These are phyloP conservation scores for Pharmacophagus antenor DNA, from an alignment of 2,888 invertebrate genomes.

Conservation along the genomic window DNA sequence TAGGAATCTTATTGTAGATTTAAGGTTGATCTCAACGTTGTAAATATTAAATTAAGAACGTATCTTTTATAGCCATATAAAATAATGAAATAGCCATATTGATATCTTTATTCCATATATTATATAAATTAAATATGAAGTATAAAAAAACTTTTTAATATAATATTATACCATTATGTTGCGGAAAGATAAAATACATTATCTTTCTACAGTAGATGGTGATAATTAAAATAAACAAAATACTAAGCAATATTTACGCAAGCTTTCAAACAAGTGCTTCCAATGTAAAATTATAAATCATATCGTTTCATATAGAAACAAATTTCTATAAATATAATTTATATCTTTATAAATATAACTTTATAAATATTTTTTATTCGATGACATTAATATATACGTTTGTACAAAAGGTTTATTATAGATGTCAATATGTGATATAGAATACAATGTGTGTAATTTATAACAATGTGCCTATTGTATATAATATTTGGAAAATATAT, in stretches of 20 bases:
- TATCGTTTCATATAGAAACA: background rate
- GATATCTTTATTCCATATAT: background rate
- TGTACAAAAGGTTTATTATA: slow-evolving; percentile 37
- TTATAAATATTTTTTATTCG: slow-evolving; percentile 24
- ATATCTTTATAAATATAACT: background rate
- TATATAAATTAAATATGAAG: background rate
- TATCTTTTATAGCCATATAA: slow-evolving; percentile 43
- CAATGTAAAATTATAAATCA: slow-evolving; percentile 35
- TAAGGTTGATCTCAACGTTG: slow-evolving; percentile 78
- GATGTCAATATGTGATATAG: slow-evolving; percentile 74
- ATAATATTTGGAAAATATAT: slow-evolving; percentile 46
- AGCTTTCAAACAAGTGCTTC: slow-evolving; percentile 44
- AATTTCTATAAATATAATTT: background rate
- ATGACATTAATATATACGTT: slow-evolving; percentile 31
- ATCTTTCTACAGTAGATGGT: background rate
- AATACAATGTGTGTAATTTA: slow-evolving; percentile 62
- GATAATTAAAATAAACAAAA: background rate
- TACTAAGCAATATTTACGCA: slow-evolving; percentile 16
- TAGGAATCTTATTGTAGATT: slow-evolving; percentile 64
- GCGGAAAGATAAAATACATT: background rate
- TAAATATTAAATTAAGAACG: slow-evolving; percentile 56
- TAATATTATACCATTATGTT: background rate
- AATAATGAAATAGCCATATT: slow-evolving; percentile 10
- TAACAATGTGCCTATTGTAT: slow-evolving; percentile 64
- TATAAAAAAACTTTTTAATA: no score